phyloP scores from a whole-genome alignment of 1,140 invertebrate genomes.

The Neoseiulus cucumeris region DNA sequence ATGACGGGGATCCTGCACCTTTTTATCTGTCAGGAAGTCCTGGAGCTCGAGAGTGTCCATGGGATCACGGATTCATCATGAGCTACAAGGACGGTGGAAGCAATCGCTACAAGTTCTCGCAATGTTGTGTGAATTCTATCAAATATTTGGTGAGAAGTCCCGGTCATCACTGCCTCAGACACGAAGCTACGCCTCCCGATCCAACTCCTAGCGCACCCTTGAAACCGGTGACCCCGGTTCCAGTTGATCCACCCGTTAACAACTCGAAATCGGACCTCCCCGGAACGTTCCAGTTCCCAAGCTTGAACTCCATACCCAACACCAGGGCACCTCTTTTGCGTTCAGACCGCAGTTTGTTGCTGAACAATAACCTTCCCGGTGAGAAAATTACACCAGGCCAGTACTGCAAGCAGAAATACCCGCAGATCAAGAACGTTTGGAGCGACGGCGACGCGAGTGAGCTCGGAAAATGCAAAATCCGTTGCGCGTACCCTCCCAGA shows the following conservation, averaged over 20 bases:
- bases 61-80: slow-evolving; percentile 20
- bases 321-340: neutral
- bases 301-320: neutral
- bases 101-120: slow-evolving; percentile 12
- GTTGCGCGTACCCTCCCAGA: neutral
- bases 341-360: neutral
- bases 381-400: neutral
- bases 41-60: slow-evolving; percentile 16
- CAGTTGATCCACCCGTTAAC: neutral
- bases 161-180: neutral
- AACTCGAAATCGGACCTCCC: neutral
- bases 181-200: neutral
- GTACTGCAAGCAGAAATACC: slow-evolving; percentile 8
- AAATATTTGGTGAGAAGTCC: neutral
- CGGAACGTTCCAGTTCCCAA: neutral
- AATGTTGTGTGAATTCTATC: slow-evolving; percentile 6
- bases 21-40: slow-evolving; percentile 3
- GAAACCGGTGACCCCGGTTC: neutral
- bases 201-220: neutral
- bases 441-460: neutral
- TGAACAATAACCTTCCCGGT: neutral
- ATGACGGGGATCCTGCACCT: slow-evolving; percentile 17
- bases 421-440: neutral
- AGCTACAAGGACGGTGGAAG: slow-evolving; percentile 15
- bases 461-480: neutral